These are phyloP conservation scores for Notothenia coriiceps DNA, from an alignment of 2,113 vertebrate species.

Conservation along the genomic window DNA sequence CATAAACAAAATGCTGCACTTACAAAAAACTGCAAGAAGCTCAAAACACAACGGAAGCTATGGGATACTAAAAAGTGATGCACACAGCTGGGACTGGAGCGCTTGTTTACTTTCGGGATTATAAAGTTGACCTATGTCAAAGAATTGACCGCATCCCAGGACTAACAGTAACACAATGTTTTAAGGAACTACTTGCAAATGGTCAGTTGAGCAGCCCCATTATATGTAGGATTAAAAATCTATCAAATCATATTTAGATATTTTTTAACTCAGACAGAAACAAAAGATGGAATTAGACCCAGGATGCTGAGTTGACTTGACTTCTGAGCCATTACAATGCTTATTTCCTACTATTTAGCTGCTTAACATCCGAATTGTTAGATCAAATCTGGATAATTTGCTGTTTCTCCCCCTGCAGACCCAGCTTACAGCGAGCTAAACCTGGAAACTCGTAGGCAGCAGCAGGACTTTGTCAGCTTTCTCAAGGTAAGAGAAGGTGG, in stretches of 20 bases:
- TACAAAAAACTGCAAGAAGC: too few relatives aligned
- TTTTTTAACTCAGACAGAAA: not conserved
- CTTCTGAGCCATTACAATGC: not conserved
- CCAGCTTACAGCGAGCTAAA: constrained; percentile 48
- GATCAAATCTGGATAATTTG: constrained; percentile 42
- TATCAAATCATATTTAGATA: not conserved
- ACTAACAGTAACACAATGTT: too few relatives aligned
- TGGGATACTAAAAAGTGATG: too few relatives aligned
- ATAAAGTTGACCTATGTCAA: too few relatives aligned
- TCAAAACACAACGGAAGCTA: too few relatives aligned
- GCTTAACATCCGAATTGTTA: not conserved
- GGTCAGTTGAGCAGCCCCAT: not conserved
- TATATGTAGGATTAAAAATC: not conserved
- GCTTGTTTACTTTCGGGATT: too few relatives aligned
- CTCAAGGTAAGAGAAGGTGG: constrained; percentile 63
- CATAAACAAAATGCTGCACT: too few relatives aligned
- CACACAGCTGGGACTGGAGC: too few relatives aligned
- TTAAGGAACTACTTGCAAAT: not conserved
- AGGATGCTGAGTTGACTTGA: not conserved
- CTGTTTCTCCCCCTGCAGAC: constrained; percentile 67
- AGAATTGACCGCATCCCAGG: too few relatives aligned
- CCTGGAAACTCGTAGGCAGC: constrained; percentile 47
- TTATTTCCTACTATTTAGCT: not conserved
- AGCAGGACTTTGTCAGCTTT: constrained; percentile 55
- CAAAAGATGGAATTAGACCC: not conserved